A percentile compares a stretch with the other conserved stretches of the same genome.
These are phyloP conservation scores for Lamellibrachia columna DNA, from an alignment of 2,888 invertebrate genomes.

Conservation along the genomic window DNA sequence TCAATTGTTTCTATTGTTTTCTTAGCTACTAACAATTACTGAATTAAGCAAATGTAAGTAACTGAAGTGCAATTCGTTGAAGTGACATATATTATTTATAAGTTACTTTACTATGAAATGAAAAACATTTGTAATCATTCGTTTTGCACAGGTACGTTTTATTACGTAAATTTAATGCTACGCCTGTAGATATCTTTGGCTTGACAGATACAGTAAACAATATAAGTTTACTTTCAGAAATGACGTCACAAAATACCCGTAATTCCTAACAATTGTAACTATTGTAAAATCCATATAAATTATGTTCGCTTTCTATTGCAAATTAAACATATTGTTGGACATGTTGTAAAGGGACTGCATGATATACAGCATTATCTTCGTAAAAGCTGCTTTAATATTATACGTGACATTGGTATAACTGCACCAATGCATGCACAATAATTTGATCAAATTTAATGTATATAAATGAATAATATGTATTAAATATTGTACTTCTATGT, in stretches of 20 bases:
- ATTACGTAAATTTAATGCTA: neutral
- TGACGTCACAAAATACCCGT: neutral
- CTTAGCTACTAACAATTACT: neutral
- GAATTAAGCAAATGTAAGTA: neutral
- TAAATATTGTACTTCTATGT: too few relatives aligned
- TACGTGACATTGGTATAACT: too few relatives aligned
- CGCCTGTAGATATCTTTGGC: neutral
- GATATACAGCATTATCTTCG: too few relatives aligned
- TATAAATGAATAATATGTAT: too few relatives aligned
- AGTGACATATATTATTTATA: neutral
- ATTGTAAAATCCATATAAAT: neutral
- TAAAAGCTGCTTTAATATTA: too few relatives aligned
- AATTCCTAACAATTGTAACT: neutral
- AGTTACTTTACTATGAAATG: neutral
- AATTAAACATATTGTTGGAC: neutral
- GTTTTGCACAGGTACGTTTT: neutral
- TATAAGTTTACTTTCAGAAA: neutral
- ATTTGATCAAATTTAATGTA: too few relatives aligned
- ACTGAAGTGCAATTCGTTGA: neutral
- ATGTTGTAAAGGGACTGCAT: too few relatives aligned
- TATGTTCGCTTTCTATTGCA: neutral
- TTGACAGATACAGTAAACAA: neutral
- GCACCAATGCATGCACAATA: too few relatives aligned
- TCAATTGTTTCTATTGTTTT: neutral
- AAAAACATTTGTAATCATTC: neutral